Evolutionary conservation across 2,113 vertebrate genomes (phyloP).

Genomic region (Hyperoodon ampullatus): DNA sequence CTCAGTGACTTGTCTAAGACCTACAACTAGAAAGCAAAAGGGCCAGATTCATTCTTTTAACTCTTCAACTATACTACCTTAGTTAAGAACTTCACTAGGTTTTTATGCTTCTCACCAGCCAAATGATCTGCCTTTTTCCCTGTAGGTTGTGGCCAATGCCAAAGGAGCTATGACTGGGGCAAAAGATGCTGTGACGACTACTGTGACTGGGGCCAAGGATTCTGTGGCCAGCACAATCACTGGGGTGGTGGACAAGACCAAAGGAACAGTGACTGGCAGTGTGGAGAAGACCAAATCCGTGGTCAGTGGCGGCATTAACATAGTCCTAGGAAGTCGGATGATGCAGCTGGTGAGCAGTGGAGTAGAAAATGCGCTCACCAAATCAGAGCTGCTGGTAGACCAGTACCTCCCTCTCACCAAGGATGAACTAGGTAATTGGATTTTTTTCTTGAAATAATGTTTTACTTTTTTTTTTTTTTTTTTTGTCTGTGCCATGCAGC

Average conservation of each 20-base stretch:
- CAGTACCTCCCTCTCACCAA: conserved; percentile 90
- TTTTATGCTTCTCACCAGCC: not conserved
- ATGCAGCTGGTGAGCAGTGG: conserved; percentile 82
- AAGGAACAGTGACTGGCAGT: conserved; percentile 88
- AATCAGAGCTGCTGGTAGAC: conserved; percentile 88
- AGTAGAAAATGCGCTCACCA: conserved; percentile 88
- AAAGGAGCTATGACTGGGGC: conserved; percentile 87
- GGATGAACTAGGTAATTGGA: conserved; percentile 89
- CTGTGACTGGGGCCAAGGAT: conserved; percentile 87
- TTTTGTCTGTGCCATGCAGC: not conserved
- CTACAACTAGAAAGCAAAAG: not conserved
- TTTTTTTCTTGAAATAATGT: conserved; percentile 43
- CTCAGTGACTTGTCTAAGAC: not conserved
- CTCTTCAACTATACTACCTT: not conserved
- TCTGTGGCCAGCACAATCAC: conserved; percentile 88
- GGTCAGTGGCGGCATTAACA: conserved; percentile 89
- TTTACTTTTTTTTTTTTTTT: not conserved
- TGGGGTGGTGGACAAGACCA: conserved; percentile 86
- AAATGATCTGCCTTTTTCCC: not conserved
- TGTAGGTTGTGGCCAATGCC: conserved; percentile 87
- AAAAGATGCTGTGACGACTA: conserved; percentile 84
- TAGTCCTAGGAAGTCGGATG: conserved; percentile 86
- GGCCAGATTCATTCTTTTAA: not conserved
- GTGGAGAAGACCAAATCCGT: conserved; percentile 90
- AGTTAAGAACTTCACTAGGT: not conserved